phyloP scores from a whole-genome alignment of 2,113 vertebrate species.

The Notechis scutatus region DNA sequence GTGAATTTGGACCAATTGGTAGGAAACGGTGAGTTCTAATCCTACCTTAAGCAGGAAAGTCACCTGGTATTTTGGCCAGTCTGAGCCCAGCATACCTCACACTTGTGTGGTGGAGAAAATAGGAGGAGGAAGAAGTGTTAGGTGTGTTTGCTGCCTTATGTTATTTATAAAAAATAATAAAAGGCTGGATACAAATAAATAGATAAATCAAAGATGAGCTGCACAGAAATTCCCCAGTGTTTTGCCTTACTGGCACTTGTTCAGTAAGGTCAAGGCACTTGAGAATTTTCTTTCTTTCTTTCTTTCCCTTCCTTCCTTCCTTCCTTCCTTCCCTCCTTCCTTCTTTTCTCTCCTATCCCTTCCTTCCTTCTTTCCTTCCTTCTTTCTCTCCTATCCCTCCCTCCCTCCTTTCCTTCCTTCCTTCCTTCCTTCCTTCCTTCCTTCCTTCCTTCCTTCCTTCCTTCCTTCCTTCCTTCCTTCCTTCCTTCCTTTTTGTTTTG shows the following conservation, averaged over 20 bases:
- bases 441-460: too few species aligned
- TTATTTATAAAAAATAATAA: neutral
- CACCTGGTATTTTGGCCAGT: neutral
- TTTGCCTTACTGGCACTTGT: neutral
- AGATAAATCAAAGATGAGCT: neutral
- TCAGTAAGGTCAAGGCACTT: neutral
- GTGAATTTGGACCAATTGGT: neutral
- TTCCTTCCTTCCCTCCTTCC: too few species aligned
- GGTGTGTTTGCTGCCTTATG: neutral
- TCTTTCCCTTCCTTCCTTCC: too few species aligned
- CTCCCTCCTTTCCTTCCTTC: too few species aligned
- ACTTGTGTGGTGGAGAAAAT: neutral
- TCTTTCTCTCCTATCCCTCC: too few species aligned
- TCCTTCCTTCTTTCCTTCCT: too few species aligned
- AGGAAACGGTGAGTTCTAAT: too few species aligned
- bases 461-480: too few species aligned
- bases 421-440: rapidly evolving
- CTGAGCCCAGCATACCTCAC: neutral
- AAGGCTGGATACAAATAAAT: neutral
- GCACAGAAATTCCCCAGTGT: neutral
- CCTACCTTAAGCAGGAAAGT: too few species aligned
- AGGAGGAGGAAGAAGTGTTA: neutral
- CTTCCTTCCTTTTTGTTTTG: neutral
- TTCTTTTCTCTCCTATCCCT: too few species aligned
- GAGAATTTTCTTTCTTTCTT: neutral